phyloP scores from a whole-genome alignment of 2,113 vertebrate genomes.

The Ceyx margarethae region DNA sequence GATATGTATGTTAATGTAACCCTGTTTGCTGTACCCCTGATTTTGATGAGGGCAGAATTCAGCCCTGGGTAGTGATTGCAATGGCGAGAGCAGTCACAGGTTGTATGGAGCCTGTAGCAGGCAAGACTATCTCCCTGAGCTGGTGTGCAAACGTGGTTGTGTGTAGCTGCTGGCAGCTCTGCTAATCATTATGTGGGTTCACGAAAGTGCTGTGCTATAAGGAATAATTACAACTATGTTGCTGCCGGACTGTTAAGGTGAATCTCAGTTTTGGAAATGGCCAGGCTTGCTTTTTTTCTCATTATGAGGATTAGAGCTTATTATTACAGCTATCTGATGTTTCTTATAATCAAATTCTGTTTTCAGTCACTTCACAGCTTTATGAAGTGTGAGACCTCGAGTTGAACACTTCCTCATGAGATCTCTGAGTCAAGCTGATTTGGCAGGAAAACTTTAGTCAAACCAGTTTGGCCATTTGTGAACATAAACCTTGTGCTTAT shows the following conservation, averaged over 20 bases:
- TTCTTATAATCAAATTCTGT: background rate
- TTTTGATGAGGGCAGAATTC: background rate
- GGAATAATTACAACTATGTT: background rate
- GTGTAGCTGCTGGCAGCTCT: background rate
- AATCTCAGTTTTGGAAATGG: background rate
- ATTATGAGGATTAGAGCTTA: background rate
- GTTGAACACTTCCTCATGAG: background rate
- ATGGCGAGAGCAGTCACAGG: background rate
- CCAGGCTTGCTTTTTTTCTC: background rate
- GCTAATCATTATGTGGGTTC: background rate
- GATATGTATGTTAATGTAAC: background rate
- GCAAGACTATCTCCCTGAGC: accelerated
- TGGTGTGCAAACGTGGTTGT: accelerated
- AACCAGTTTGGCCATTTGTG: background rate
- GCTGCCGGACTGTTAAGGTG: background rate
- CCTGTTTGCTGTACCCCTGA: background rate
- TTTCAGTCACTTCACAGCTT: background rate
- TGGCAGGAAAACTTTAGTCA: background rate
- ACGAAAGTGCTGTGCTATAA: background rate
- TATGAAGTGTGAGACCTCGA: background rate
- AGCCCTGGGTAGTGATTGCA: accelerated
- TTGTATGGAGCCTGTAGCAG: background rate
- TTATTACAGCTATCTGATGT: background rate
- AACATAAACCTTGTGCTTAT: background rate
- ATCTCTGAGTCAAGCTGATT: background rate